A percentile compares a stretch with the other conserved stretches of the same genome.
These are phyloP conservation scores for Lacanobia oleracea DNA, from an alignment of 2,888 invertebrate genomes.

Conservation along the genomic window DNA sequence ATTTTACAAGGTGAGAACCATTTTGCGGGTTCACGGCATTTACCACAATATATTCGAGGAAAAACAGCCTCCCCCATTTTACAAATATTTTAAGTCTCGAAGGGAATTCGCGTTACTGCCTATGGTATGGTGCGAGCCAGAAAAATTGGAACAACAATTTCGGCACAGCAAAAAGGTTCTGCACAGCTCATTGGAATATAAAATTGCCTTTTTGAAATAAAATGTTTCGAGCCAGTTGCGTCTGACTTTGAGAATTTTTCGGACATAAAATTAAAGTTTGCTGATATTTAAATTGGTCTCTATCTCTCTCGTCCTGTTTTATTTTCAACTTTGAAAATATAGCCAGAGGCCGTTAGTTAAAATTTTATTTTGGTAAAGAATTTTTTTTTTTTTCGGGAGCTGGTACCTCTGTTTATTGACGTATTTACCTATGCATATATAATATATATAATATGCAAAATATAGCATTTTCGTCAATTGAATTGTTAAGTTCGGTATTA, in stretches of 20 bases:
- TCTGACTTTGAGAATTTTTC: constrained; percentile 30
- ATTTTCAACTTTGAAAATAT: constrained; percentile 8
- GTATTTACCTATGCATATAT: no score
- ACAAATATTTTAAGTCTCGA: constrained; percentile 71
- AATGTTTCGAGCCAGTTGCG: constrained; percentile 37
- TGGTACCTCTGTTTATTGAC: neutral
- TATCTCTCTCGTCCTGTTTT: neutral
- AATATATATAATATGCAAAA: no score
- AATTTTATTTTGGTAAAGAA: neutral
- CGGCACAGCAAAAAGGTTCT: constrained; percentile 56
- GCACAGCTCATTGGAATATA: constrained; percentile 58
- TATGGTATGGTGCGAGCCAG: constrained; percentile 45
- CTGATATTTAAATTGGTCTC: constrained; percentile 34
- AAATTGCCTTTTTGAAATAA: constrained; percentile 55
- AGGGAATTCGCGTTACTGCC: constrained; percentile 68
- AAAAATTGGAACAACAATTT: constrained; percentile 69
- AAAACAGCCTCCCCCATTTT: constrained; percentile 71
- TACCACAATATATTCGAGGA: constrained; percentile 54
- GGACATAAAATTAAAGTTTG: constrained; percentile 39
- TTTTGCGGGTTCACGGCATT: constrained; percentile 50
- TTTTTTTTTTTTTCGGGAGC: neutral
- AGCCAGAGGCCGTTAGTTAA: neutral
- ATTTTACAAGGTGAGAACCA: constrained; percentile 41
- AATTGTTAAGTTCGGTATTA: no score
- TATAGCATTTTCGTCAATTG: no score